Conservation (phyloP, 2,113 vertebrate genomes). For the Dendropsophus ebraccatus region DNA sequence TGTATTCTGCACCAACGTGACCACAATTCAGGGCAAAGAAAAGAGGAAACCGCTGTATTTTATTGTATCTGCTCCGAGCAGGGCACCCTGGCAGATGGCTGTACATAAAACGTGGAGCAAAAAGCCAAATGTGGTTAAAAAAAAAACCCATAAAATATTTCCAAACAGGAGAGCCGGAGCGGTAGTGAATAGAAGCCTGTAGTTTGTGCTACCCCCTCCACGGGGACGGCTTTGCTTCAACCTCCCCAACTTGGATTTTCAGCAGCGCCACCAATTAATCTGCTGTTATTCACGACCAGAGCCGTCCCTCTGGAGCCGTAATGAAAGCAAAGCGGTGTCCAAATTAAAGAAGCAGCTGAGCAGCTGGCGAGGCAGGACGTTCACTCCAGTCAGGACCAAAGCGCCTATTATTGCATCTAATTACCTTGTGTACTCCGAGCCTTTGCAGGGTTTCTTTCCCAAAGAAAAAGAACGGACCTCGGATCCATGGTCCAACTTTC, state of each 20-base stretch:
- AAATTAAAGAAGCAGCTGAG: conserved; percentile 54
- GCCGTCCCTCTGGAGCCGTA: conserved; percentile 57
- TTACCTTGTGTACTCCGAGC: conserved; percentile 97
- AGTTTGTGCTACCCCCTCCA: not conserved
- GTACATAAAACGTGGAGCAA: not conserved
- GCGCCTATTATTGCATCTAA: conserved; percentile 61
- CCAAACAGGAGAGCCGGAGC: not conserved
- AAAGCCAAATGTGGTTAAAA: not conserved
- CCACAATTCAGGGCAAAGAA: not conserved
- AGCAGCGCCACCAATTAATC: conserved; percentile 56
- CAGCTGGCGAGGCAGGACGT: conserved; percentile 59
- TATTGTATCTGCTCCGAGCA: not conserved
- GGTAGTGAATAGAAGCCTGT: not conserved
- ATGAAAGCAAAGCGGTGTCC: conserved; percentile 61
- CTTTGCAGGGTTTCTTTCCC: conserved; percentile 99
- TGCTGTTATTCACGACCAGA: conserved; percentile 53
- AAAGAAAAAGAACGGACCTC: conserved; percentile 99
- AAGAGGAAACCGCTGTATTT: not conserved
- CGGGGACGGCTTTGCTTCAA: conserved; percentile 14
- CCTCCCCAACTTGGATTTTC: conserved; percentile 54
- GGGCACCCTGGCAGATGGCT: not conserved
- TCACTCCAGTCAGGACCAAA: conserved; percentile 58
- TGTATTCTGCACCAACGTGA: not conserved
- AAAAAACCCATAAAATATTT: not conserved
- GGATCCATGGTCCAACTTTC: conserved; percentile 99